These are phyloP conservation scores for Calliopsis andreniformis DNA, from an alignment of 1,140 invertebrate species.

Conservation along the genomic window DNA sequence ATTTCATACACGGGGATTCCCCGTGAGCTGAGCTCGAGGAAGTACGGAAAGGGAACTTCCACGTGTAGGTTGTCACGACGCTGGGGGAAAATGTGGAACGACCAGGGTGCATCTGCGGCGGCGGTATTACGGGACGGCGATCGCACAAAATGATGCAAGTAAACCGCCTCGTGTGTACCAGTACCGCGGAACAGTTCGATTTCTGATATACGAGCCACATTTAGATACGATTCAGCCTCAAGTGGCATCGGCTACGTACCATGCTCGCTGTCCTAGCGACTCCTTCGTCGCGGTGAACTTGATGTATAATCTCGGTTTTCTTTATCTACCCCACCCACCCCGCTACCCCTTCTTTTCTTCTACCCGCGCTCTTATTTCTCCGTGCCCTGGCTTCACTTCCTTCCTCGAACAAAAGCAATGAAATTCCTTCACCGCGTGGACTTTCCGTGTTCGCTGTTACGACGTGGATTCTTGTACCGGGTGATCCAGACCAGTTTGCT, in stretches of 20 bases:
- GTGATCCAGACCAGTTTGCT: slow-evolving; percentile 8
- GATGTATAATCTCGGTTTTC: slow-evolving; percentile 60
- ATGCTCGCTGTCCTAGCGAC: slow-evolving; percentile 13
- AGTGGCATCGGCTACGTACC: slow-evolving; percentile 53
- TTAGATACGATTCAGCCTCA: slow-evolving; percentile 63
- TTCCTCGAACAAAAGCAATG: slow-evolving; percentile 58
- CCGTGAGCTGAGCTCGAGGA: slow-evolving; percentile 11
- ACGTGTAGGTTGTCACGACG: slow-evolving; percentile 54
- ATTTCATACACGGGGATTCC: slow-evolving; percentile 48
- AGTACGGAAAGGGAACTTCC: slow-evolving; percentile 49
- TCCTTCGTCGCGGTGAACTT: slow-evolving; percentile 46
- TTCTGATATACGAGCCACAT: slow-evolving; percentile 67
- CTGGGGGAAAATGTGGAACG: slow-evolving; percentile 38
- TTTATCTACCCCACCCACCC: slow-evolving; percentile 13
- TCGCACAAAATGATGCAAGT: slow-evolving; percentile 58
- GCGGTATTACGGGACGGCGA: slow-evolving; percentile 33
- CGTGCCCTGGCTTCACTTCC: slow-evolving; percentile 15
- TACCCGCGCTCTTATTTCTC: slow-evolving; percentile 4
- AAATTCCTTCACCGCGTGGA: slow-evolving; percentile 51
- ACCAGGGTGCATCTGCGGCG: slow-evolving; percentile 39
- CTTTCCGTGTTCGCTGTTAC: slow-evolving; percentile 28
- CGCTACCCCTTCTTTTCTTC: not conserved
- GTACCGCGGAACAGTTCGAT: slow-evolving; percentile 55
- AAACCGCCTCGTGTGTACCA: slow-evolving; percentile 33
- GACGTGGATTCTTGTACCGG: slow-evolving; percentile 18